Percentiles rank a stretch among this genome's conserved stretches.
Evolutionary conservation across 2,113 vertebrate species (phyloP).

Genomic region (Rhadina sibilatrix): DNA sequence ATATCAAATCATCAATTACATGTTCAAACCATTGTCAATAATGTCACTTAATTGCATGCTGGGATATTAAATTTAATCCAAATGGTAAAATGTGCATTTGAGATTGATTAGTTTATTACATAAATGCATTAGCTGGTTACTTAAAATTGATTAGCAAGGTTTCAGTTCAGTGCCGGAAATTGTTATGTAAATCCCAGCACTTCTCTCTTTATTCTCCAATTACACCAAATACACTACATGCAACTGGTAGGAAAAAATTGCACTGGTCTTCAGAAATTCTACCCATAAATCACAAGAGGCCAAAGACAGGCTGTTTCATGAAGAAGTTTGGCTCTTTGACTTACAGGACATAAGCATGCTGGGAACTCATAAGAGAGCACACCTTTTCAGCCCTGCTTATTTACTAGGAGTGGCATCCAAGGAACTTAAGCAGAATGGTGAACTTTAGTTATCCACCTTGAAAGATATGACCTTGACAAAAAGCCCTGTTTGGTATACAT

Average conservation of each 20-base stretch:
- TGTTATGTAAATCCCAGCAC: background rate
- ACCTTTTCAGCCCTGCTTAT: background rate
- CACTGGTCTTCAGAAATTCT: background rate
- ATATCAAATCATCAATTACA: constrained; percentile 48
- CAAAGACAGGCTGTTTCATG: background rate
- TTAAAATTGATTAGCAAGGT: constrained; percentile 54
- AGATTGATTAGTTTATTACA: constrained; percentile 61
- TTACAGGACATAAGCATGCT: background rate
- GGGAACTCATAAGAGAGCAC: background rate
- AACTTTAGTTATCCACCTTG: background rate
- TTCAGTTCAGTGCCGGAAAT: constrained; percentile 41
- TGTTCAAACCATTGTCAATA: constrained; percentile 20
- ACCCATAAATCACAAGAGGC: background rate
- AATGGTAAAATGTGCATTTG: constrained; percentile 32
- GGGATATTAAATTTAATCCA: constrained; percentile 45
- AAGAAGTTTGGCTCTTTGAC: background rate
- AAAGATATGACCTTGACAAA: background rate
- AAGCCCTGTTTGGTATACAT: background rate
- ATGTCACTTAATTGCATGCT: constrained; percentile 25
- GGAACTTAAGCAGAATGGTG: background rate
- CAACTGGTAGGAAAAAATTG: background rate
- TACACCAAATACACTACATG: background rate
- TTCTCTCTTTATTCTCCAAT: constrained; percentile 30
- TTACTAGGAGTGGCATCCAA: background rate
- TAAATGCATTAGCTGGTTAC: constrained; percentile 46